A percentile compares a stretch with the other conserved stretches of the same genome.
Conservation (phyloP, 1,140 invertebrate species). For the Zaprionus ornatus region DNA sequence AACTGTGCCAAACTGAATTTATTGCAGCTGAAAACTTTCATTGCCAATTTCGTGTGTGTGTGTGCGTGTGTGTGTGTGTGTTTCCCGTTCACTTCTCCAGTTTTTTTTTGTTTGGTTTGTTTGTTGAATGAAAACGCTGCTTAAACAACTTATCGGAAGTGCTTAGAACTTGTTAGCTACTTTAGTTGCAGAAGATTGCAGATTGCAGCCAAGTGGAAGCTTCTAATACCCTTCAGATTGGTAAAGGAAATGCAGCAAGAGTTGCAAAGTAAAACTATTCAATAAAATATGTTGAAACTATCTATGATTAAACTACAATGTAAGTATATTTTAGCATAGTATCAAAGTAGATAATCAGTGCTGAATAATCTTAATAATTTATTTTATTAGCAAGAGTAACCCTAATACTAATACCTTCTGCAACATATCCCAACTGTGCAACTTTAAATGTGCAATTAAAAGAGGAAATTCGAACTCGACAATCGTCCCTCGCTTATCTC, state of each 20-base stretch:
- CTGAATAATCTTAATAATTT: no score
- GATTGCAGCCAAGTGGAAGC: slow-evolving; percentile 18
- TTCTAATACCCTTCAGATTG: background rate
- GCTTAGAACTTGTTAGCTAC: slow-evolving; percentile 59
- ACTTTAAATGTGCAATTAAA: slow-evolving; percentile 11
- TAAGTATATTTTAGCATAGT: no score
- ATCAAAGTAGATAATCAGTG: no score
- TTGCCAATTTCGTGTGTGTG: slow-evolving; percentile 59
- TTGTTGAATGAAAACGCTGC: slow-evolving; percentile 19
- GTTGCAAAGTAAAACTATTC: slow-evolving; percentile 23
- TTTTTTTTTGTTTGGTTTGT: background rate
- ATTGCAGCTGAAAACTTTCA: slow-evolving; percentile 71
- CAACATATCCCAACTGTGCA: background rate
- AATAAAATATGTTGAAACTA: slow-evolving; percentile 11
- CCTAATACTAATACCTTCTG: background rate
- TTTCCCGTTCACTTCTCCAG: background rate
- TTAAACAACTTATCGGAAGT: slow-evolving; percentile 57
- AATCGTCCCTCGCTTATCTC: slow-evolving; percentile 18
- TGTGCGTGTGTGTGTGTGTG: background rate
- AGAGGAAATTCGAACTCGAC: background rate
- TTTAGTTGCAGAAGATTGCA: slow-evolving; percentile 60
- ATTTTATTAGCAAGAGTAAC: no score
- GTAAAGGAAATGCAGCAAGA: background rate
- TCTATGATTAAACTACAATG: no score
- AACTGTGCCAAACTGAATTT: slow-evolving; percentile 75